Conservation (phyloP, 2,113 vertebrate genomes). For the Fregata magnificens region DNA sequence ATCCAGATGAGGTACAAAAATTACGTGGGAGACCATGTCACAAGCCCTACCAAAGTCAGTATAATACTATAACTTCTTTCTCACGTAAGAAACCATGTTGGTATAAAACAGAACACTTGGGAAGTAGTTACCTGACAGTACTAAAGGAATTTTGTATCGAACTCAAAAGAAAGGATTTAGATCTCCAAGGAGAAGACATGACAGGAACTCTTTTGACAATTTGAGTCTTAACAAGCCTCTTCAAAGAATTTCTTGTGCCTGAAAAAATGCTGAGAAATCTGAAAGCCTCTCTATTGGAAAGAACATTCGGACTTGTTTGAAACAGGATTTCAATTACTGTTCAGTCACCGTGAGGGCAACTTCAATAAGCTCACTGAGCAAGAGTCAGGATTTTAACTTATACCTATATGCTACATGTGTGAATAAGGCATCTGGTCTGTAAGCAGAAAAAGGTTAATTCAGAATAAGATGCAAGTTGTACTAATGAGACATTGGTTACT, state of each 20-base stretch:
- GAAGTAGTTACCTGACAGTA: neutral
- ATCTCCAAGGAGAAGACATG: neutral
- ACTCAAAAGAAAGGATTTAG: neutral
- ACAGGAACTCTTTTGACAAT: neutral
- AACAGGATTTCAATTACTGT: neutral
- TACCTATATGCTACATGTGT: neutral
- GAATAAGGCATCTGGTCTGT: neutral
- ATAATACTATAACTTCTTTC: neutral
- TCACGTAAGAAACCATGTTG: neutral
- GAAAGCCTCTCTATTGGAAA: neutral
- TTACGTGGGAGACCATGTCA: neutral
- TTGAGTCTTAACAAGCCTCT: neutral
- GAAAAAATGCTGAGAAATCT: neutral
- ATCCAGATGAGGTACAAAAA: neutral
- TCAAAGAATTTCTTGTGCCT: neutral
- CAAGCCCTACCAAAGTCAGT: neutral
- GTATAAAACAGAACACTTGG: neutral
- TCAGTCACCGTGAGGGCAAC: neutral
- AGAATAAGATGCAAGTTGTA: neutral
- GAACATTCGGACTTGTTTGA: neutral
- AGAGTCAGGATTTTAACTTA: neutral
- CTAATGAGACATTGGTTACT: neutral
- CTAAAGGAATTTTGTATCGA: neutral
- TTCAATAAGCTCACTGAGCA: neutral
- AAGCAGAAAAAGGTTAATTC: neutral